phyloP scores from a whole-genome alignment of 1,140 invertebrate species.

The Dolichoris vasculosae region DNA sequence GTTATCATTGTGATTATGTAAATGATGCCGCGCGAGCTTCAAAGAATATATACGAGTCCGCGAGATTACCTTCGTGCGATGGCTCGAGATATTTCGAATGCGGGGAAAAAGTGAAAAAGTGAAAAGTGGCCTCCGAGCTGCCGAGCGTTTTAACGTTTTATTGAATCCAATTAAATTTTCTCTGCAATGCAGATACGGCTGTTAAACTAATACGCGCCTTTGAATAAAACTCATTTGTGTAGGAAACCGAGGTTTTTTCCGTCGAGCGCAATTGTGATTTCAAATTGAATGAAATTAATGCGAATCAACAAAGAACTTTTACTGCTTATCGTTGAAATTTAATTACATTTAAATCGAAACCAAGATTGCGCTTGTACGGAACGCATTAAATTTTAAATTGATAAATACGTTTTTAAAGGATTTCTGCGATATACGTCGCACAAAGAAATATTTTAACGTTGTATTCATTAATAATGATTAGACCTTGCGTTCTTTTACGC shows the following conservation, averaged over 20 bases:
- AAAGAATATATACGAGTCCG: conserved; percentile 47
- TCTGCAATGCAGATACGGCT: background rate
- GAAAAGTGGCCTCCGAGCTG: background rate
- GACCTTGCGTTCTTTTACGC: background rate
- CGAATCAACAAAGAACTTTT: background rate
- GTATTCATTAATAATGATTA: background rate
- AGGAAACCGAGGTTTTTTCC: background rate
- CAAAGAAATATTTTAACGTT: background rate
- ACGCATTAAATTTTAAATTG: background rate
- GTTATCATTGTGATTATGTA: conserved; percentile 64
- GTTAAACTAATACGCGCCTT: background rate
- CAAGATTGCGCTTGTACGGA: background rate
- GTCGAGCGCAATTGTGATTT: background rate
- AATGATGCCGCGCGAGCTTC: conserved; percentile 49
- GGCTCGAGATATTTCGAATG: background rate
- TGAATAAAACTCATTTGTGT: background rate
- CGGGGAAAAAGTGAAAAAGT: background rate
- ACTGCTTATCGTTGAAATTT: background rate
- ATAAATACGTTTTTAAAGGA: background rate
- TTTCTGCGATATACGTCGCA: background rate
- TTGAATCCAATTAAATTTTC: conserved; percentile 8
- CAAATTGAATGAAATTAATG: conserved; percentile 1
- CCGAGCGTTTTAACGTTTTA: background rate
- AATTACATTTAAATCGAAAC: background rate
- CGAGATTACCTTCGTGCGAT: conserved; percentile 2